A percentile compares a stretch with the other conserved stretches of the same genome.
These are phyloP conservation scores for Siderastrea siderea DNA, from an alignment of 92 coral and sea anemone genomes.

Conservation along the genomic window DNA sequence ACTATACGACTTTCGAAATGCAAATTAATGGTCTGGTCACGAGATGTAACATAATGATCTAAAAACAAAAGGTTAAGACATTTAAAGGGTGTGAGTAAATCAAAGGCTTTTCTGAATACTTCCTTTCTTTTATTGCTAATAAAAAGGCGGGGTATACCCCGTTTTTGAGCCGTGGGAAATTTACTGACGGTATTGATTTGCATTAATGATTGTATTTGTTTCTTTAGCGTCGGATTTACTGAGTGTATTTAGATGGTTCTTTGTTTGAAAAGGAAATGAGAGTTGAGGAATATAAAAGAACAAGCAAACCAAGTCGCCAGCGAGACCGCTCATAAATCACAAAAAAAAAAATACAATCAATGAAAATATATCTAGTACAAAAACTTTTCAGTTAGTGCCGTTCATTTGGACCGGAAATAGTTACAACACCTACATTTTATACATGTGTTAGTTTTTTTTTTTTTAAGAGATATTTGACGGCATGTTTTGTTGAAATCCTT, in stretches of 20 bases:
- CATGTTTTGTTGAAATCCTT: too few relatives aligned
- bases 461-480: too few relatives aligned
- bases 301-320: neutral
- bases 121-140: neutral
- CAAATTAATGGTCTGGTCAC: slow-evolving; percentile 10
- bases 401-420: too few relatives aligned
- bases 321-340: neutral
- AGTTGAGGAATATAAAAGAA: neutral
- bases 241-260: neutral
- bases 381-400: too few relatives aligned
- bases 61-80: slow-evolving; percentile 9
- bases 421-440: too few relatives aligned
- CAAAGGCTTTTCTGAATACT: neutral
- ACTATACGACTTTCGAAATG: neutral
- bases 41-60: neutral
- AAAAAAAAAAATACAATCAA: neutral
- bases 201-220: neutral
- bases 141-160: neutral
- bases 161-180: slow-evolving; percentile 7
- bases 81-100: neutral
- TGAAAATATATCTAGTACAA: too few relatives aligned
- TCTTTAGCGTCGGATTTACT: neutral
- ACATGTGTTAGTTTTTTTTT: too few relatives aligned
- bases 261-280: slow-evolving; percentile 5
- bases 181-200: neutral